phyloP scores from a whole-genome alignment of 2,797 vertebrate species.

The Rhinophrynus dorsalis region DNA sequence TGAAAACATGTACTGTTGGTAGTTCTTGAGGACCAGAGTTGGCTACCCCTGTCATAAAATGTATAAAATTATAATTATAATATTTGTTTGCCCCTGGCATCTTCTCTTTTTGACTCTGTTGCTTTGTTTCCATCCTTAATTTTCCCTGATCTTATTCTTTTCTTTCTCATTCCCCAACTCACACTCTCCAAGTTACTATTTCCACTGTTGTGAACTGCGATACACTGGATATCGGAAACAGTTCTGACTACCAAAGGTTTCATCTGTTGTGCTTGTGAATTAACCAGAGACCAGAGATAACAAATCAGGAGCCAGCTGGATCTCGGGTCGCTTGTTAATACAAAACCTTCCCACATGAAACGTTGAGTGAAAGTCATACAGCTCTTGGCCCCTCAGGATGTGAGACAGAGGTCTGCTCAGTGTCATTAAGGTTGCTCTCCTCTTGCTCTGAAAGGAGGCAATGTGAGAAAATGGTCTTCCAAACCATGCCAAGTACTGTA shows the following conservation, averaged over 20 bases:
- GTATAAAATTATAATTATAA: too few relatives aligned
- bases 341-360: slow-evolving; percentile 58
- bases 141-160: not conserved
- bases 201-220: slow-evolving; percentile 9
- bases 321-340: slow-evolving; percentile 50
- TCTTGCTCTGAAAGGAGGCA: not conserved
- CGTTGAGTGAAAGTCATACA: slow-evolving; percentile 47
- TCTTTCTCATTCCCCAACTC: not conserved
- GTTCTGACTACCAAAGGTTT: slow-evolving; percentile 56
- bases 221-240: slow-evolving; percentile 54
- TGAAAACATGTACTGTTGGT: too few relatives aligned
- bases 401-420: slow-evolving; percentile 11
- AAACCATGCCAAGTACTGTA: not conserved
- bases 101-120: too few relatives aligned
- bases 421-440: not conserved
- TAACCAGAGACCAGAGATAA: slow-evolving; percentile 57
- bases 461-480: not conserved
- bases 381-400: not conserved
- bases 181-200: slow-evolving; percentile 5
- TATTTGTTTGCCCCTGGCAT: too few relatives aligned
- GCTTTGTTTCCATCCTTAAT: too few relatives aligned
- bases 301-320: slow-evolving; percentile 55
- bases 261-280: slow-evolving; percentile 51
- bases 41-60: too few relatives aligned
- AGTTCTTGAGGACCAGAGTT: too few relatives aligned